These are phyloP conservation scores for Heliornis fulica DNA, from an alignment of 2,113 vertebrate species.

Conservation along the genomic window DNA sequence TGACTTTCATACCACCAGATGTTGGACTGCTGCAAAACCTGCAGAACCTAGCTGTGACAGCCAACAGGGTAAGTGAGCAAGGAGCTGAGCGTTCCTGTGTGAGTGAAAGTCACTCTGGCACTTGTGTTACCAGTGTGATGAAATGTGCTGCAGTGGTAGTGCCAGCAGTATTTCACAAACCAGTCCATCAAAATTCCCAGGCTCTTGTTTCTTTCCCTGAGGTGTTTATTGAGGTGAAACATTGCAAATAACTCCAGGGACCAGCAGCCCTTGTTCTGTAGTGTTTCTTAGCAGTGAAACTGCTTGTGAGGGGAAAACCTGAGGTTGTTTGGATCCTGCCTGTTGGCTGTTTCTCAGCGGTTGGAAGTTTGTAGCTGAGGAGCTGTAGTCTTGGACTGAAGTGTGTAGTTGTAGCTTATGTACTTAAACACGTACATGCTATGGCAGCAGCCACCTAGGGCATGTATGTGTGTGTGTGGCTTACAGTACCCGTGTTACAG, in stretches of 20 bases:
- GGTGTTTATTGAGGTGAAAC: background rate
- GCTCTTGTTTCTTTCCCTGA: background rate
- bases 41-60: slow-evolving; percentile 91
- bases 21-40: slow-evolving; percentile 92
- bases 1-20: slow-evolving; percentile 89
- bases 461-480: background rate
- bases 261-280: background rate
- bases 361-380: background rate
- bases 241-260: background rate
- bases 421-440: fast-evolving
- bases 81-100: background rate
- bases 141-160: background rate
- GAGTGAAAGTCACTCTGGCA: background rate
- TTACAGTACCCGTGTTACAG: background rate
- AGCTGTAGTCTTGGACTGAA: no score
- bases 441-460: background rate
- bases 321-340: no score
- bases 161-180: no score
- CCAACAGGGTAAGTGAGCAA: slow-evolving; percentile 86
- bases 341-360: background rate
- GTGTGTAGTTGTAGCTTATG: no score
- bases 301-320: background rate
- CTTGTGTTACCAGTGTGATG: background rate
- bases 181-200: no score
- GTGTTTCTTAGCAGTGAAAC: background rate